phyloP scores from a whole-genome alignment of 1,140 invertebrate genomes.

The Telenomus remus region DNA sequence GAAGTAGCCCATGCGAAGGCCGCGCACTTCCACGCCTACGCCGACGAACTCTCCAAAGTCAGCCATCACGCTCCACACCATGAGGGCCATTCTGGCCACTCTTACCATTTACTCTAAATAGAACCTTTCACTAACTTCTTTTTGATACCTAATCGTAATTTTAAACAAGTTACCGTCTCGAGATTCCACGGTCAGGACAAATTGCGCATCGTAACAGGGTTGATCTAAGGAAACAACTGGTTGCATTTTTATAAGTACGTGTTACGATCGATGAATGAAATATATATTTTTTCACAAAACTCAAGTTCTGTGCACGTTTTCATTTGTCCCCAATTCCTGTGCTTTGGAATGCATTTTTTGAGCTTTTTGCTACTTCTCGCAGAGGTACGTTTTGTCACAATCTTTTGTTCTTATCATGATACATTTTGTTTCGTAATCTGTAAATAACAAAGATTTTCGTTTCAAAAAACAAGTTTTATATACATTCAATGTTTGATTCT shows the following conservation, averaged over 20 bases:
- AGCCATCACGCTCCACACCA: slow-evolving; percentile 42
- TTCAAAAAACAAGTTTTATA: too few relatives aligned
- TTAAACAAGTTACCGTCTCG: slow-evolving; percentile 12
- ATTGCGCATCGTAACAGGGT: too few relatives aligned
- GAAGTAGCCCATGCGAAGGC: slow-evolving; percentile 79
- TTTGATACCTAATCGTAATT: slow-evolving; percentile 3
- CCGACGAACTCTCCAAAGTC: slow-evolving; percentile 69
- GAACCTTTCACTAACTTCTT: not conserved
- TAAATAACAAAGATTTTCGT: too few relatives aligned
- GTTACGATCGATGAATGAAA: slow-evolving; percentile 51
- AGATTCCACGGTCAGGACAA: too few relatives aligned
- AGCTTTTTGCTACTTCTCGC: too few relatives aligned
- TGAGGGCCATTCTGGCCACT: slow-evolving; percentile 20
- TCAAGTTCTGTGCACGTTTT: not conserved
- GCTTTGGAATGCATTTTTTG: too few relatives aligned
- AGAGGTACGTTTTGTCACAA: too few relatives aligned
- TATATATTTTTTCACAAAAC: slow-evolving; percentile 53
- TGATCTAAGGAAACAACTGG: too few relatives aligned
- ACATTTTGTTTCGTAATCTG: too few relatives aligned
- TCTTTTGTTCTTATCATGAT: too few relatives aligned
- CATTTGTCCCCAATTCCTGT: not conserved
- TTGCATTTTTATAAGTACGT: slow-evolving; percentile 41
- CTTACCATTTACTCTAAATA: slow-evolving; percentile 20
- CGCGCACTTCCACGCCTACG: slow-evolving; percentile 76
- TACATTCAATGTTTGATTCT: too few relatives aligned